Conservation (phyloP, 1,140 invertebrate genomes). For the Caerostris extrusa region DNA sequence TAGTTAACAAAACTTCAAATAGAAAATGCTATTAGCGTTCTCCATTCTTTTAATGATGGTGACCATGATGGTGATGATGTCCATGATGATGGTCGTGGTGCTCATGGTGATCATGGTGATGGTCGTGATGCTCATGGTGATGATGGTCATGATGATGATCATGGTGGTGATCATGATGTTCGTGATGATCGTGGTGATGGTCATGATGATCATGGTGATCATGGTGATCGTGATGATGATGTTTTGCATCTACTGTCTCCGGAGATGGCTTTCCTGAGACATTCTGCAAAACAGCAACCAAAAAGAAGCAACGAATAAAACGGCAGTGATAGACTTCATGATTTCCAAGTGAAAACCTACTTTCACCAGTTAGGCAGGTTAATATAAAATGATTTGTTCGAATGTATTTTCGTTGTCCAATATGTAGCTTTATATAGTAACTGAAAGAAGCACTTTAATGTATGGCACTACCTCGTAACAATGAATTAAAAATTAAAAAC, state of each 20-base stretch:
- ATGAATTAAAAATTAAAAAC: no score
- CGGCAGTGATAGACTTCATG: neutral
- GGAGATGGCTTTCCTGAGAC: neutral
- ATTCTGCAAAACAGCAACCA: neutral
- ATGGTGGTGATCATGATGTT: no score
- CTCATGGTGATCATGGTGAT: neutral
- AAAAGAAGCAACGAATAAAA: neutral
- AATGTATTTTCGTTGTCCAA: no score
- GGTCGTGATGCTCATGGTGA: neutral
- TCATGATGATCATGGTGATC: neutral
- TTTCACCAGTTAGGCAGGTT: no score
- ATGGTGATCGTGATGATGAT: neutral
- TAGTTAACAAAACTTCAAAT: no score
- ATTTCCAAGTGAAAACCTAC: neutral
- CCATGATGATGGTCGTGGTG: neutral
- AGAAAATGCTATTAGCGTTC: no score
- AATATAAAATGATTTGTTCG: no score
- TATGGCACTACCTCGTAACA: no score
- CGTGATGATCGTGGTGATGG: no score
- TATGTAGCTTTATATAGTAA: no score
- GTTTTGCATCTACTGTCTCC: neutral
- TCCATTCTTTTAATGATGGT: no score
- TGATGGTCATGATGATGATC: neutral
- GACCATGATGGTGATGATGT: neutral
- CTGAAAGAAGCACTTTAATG: no score